A percentile compares a stretch with the other conserved stretches of the same genome.
phyloP scores from a whole-genome alignment of 2,888 invertebrate species.

The Luperina nickerlii region DNA sequence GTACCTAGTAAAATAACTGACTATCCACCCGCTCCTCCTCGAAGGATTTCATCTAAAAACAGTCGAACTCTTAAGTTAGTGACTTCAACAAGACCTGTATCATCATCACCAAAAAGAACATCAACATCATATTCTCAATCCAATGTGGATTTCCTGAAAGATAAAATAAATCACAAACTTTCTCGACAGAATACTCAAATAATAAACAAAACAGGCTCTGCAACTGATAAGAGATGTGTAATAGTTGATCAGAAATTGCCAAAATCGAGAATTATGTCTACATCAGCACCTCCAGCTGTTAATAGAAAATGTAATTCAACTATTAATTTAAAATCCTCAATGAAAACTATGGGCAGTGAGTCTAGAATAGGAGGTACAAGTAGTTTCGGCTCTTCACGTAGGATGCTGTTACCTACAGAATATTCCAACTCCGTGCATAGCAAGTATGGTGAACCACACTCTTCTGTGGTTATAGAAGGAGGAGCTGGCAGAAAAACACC shows the following conservation, averaged over 20 bases:
- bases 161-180: constrained; percentile 91
- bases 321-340: constrained; percentile 63
- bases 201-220: constrained; percentile 68
- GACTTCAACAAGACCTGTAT: constrained; percentile 87
- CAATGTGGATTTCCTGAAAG: constrained; percentile 91
- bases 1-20: constrained; percentile 74
- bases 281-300: constrained; percentile 84
- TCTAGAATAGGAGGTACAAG: constrained; percentile 80
- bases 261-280: constrained; percentile 80
- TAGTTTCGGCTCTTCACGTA: constrained; percentile 86
- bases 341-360: constrained; percentile 70
- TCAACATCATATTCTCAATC: constrained; percentile 79
- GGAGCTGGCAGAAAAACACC: constrained; percentile 88
- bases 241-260: constrained; percentile 60
- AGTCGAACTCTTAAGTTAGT: constrained; percentile 93
- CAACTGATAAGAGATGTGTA: constrained; percentile 65
- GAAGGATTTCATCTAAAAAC: constrained; percentile 93
- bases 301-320: constrained; percentile 79
- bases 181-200: constrained; percentile 87
- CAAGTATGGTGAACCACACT: constrained; percentile 75
- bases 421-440: constrained; percentile 78
- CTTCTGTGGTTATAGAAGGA: constrained; percentile 84
- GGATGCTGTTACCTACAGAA: constrained; percentile 85
- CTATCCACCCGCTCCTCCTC: constrained; percentile 93
- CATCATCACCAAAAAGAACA: constrained; percentile 78